Percentiles rank a stretch among this genome's conserved stretches.
These are phyloP conservation scores for Lophura swinhoii DNA, from an alignment of 2,797 vertebrate species.

Conservation along the genomic window DNA sequence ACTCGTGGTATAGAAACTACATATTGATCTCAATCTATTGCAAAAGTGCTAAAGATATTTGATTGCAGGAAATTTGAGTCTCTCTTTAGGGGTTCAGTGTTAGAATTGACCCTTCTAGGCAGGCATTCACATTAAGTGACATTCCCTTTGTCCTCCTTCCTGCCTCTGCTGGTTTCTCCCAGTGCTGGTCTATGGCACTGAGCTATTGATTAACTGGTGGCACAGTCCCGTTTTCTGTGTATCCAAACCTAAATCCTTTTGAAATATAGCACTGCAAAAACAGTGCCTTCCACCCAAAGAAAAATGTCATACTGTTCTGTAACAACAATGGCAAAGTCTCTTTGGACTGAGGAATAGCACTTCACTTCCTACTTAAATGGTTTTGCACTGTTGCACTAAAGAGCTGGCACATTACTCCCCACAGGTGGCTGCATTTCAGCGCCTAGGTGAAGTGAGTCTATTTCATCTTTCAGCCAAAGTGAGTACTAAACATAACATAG, in stretches of 20 bases:
- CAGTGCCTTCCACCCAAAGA: constrained; percentile 3
- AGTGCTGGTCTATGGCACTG: neutral
- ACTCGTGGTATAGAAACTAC: neutral
- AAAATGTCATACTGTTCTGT: constrained; percentile 3
- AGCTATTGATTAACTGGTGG: constrained; percentile 14
- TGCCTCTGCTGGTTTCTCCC: neutral
- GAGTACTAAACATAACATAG: constrained; percentile 27
- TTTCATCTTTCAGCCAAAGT: constrained; percentile 14
- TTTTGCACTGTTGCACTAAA: constrained; percentile 46
- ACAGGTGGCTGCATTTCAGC: constrained; percentile 52
- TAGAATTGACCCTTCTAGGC: neutral
- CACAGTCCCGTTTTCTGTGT: constrained; percentile 12
- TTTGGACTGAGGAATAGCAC: neutral
- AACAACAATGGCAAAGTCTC: constrained; percentile 39
- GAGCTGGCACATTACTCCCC: constrained; percentile 40
- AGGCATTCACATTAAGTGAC: neutral
- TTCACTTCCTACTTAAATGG: constrained; percentile 57
- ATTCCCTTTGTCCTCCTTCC: neutral
- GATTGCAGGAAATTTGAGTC: neutral
- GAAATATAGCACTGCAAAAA: neutral
- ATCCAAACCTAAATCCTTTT: constrained; percentile 27
- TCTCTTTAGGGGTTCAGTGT: neutral
- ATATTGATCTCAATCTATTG: neutral
- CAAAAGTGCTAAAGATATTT: neutral
- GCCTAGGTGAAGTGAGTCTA: neutral